Percentiles rank a stretch among this genome's conserved stretches.
These are phyloP conservation scores for Micropoecilia bifurca DNA, from an alignment of 2,797 vertebrate genomes.

Conservation along the genomic window DNA sequence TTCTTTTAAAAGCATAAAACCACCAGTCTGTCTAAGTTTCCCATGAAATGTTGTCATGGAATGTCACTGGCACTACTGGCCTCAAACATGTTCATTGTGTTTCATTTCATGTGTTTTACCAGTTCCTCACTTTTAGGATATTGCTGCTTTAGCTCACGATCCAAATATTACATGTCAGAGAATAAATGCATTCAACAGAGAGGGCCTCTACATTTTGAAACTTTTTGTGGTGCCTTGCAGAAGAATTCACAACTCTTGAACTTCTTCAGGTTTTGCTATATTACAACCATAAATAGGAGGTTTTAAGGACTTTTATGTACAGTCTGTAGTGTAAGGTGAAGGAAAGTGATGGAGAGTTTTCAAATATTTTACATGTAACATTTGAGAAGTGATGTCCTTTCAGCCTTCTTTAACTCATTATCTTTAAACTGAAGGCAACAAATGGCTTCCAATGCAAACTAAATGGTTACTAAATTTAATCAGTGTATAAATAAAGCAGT, in stretches of 20 bases:
- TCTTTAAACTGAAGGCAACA: background rate
- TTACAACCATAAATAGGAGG: background rate
- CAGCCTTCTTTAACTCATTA: background rate
- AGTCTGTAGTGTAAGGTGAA: background rate
- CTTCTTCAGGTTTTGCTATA: background rate
- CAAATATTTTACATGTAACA: background rate
- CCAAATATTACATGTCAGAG: background rate
- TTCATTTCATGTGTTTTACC: background rate
- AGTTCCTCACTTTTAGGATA: constrained; percentile 5
- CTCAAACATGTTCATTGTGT: background rate
- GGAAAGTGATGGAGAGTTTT: background rate
- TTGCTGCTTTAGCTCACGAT: background rate
- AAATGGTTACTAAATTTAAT: background rate
- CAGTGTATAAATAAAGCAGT: background rate
- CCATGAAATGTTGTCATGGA: constrained; percentile 31
- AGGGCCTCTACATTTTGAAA: background rate
- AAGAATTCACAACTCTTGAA: background rate
- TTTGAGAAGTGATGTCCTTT: background rate
- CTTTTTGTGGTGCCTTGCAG: background rate
- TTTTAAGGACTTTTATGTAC: background rate
- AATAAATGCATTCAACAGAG: background rate
- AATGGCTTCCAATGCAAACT: background rate
- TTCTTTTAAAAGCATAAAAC: constrained; percentile 39
- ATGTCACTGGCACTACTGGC: constrained; percentile 9
- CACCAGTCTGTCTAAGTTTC: constrained; percentile 32